phyloP scores from a whole-genome alignment of 1,140 invertebrate genomes.

The Prorops nasuta region DNA sequence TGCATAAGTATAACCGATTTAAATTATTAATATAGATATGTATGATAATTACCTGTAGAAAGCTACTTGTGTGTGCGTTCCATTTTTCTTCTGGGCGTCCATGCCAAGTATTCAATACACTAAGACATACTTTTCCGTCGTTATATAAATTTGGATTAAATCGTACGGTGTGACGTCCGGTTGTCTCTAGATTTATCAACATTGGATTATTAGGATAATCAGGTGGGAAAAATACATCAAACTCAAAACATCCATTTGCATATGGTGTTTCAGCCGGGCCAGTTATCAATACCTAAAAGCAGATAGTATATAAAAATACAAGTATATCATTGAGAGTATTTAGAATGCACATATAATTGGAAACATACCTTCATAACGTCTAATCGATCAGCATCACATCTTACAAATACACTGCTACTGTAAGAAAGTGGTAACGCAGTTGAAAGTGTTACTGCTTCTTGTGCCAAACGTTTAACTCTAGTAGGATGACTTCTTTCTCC shows the following conservation, averaged over 20 bases:
- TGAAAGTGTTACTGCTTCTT: conserved; percentile 94
- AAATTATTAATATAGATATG: conserved; percentile 7
- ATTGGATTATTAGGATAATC: conserved; percentile 81
- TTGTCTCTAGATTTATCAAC: conserved; percentile 92
- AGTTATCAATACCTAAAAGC: conserved; percentile 81
- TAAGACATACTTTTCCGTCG: conserved; percentile 95
- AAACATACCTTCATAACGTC: conserved; percentile 88
- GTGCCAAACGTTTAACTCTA: conserved; percentile 87
- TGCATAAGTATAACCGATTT: neutral
- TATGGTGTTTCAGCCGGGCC: conserved; percentile 88
- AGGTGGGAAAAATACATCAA: conserved; percentile 88
- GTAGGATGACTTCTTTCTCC: conserved; percentile 82
- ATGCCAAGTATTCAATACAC: conserved; percentile 96
- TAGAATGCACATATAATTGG: no score
- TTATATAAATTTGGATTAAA: conserved; percentile 98
- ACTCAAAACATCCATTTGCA: conserved; percentile 85
- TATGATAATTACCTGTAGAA: conserved; percentile 75
- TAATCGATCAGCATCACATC: conserved; percentile 89
- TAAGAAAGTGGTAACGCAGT: conserved; percentile 90
- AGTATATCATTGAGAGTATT: neutral
- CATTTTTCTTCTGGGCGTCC: conserved; percentile 98
- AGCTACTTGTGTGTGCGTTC: conserved; percentile 96
- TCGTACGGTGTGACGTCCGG: conserved; percentile 87
- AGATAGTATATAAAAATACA: conserved; percentile 2
- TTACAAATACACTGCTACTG: conserved; percentile 93